phyloP scores from a whole-genome alignment of 2,113 vertebrate genomes.

The Etia nguti region DNA sequence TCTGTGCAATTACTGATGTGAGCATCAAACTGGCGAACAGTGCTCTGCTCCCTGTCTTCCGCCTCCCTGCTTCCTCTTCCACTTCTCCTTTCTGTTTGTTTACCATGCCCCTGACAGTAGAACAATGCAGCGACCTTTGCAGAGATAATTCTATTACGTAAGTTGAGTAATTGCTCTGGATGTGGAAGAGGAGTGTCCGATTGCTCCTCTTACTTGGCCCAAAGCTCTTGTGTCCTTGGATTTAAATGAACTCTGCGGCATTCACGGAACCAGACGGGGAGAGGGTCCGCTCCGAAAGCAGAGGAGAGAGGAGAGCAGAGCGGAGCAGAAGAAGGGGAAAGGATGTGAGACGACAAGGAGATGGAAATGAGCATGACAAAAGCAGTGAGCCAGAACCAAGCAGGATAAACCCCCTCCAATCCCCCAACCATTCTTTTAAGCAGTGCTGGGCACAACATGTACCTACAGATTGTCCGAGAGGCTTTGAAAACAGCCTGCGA shows the following conservation, averaged over 20 bases:
- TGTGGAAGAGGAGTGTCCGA: conserved; percentile 51
- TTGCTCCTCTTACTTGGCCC: conserved; percentile 28
- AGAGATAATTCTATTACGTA: conserved; percentile 63
- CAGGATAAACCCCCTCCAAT: neutral
- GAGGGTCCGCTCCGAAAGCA: neutral
- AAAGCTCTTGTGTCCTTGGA: conserved; percentile 50
- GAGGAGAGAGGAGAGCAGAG: neutral
- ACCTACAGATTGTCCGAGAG: conserved; percentile 10
- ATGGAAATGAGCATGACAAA: conserved; percentile 37
- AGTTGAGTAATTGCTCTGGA: conserved; percentile 66
- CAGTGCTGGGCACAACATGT: neutral
- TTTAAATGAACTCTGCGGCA: conserved; percentile 30
- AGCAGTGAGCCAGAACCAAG: conserved; percentile 48
- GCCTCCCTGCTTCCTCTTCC: neutral
- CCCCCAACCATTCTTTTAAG: neutral
- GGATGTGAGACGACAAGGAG: conserved; percentile 14
- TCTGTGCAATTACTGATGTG: conserved; percentile 28
- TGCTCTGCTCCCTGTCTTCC: neutral
- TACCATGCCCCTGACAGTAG: conserved; percentile 30
- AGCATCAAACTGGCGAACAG: conserved; percentile 7
- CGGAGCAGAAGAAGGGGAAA: neutral
- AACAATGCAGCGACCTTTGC: conserved; percentile 65
- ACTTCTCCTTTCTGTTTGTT: conserved; percentile 31
- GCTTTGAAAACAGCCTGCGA: neutral
- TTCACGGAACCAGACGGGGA: conserved; percentile 19